These are phyloP conservation scores for Lutjanus erythropterus DNA, from an alignment of 2,113 vertebrate genomes.

Conservation along the genomic window DNA sequence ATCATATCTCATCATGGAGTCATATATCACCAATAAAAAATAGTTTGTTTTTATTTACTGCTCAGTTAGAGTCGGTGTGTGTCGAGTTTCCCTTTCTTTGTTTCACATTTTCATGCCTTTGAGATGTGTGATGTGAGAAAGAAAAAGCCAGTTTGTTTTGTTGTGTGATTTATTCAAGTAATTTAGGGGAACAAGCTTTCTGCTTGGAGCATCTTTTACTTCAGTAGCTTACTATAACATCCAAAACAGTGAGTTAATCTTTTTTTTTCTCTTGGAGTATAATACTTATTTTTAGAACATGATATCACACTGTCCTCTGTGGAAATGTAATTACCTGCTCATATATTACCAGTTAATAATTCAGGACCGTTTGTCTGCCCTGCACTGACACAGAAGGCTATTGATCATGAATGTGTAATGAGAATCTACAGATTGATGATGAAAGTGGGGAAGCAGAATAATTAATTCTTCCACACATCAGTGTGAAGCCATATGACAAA, in stretches of 20 bases:
- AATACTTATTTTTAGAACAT: constrained; percentile 62
- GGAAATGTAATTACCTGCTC: constrained; percentile 74
- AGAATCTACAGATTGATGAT: constrained; percentile 55
- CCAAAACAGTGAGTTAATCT: constrained; percentile 17
- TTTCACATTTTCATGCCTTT: background rate
- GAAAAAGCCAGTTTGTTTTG: background rate
- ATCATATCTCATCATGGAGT: background rate
- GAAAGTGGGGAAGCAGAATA: constrained; percentile 37
- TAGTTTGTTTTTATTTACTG: background rate
- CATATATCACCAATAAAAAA: background rate
- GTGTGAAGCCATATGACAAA: background rate
- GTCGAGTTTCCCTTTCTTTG: background rate
- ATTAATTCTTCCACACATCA: constrained; percentile 36
- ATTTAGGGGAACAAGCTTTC: background rate
- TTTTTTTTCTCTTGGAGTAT: constrained; percentile 5
- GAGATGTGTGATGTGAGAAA: background rate
- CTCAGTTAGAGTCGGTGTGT: background rate
- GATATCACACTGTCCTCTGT: constrained; percentile 38
- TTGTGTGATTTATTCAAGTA: background rate
- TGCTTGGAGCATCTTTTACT: background rate
- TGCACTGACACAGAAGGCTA: constrained; percentile 53
- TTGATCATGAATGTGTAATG: constrained; percentile 66
- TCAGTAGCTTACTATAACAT: background rate
- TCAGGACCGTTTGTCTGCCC: constrained; percentile 59
- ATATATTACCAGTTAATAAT: constrained; percentile 76